Percentiles rank a stretch among this genome's conserved stretches.
These are phyloP conservation scores for Lacerta bilineata DNA, from an alignment of 2,797 vertebrate genomes.

Conservation along the genomic window DNA sequence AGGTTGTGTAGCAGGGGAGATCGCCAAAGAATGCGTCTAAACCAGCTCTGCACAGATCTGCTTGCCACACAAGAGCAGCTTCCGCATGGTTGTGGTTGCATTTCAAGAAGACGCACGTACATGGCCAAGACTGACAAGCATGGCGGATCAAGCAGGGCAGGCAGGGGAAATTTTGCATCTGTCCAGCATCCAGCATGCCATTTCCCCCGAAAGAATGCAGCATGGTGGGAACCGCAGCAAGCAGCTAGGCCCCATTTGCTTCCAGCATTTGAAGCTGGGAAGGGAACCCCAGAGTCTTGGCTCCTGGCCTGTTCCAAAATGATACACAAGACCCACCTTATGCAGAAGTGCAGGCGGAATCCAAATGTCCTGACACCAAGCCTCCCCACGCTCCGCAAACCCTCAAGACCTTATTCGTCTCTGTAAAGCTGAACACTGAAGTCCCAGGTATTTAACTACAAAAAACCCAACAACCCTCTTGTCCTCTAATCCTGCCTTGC, in stretches of 20 bases:
- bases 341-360: constrained; percentile 12
- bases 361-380: not conserved
- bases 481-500: not conserved
- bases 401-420: not conserved
- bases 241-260: not conserved
- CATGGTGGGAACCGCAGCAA: constrained; percentile 1
- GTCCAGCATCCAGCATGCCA: not conserved
- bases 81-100: not conserved
- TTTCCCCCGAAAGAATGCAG: constrained; percentile 1
- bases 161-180: not conserved
- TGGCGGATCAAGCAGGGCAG: not conserved
- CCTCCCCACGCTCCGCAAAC: not conserved
- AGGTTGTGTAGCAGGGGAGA: not conserved
- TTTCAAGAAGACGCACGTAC: not conserved
- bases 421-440: not conserved
- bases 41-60: not conserved
- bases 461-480: too few relatives aligned
- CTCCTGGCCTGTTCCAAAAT: constrained; percentile 15
- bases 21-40: not conserved
- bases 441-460: not conserved
- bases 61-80: not conserved
- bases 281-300: constrained; percentile 2
- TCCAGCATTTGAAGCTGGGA: not conserved
- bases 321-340: not conserved
- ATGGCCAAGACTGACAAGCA: not conserved